Percentiles rank a stretch among this genome's conserved stretches.
phyloP scores from a whole-genome alignment of 2,113 vertebrate species.

The Nymphicus hollandicus region DNA sequence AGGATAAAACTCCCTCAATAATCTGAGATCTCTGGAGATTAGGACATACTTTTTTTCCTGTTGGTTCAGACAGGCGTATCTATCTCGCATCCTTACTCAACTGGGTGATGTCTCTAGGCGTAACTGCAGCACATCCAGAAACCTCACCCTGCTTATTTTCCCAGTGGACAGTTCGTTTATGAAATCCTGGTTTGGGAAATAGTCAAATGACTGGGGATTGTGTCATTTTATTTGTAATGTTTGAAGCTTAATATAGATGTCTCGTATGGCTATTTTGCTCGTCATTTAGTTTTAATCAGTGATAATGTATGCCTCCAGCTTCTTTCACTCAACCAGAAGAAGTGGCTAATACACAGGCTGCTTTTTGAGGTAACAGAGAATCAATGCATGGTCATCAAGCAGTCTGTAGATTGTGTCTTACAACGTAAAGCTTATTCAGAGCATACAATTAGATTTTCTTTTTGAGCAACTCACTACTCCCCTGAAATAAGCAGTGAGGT shows the following conservation, averaged over 20 bases:
- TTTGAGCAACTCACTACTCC: not conserved
- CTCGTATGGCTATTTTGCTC: not conserved
- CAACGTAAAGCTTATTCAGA: not conserved
- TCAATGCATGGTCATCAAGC: not conserved
- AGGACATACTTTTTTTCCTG: not conserved
- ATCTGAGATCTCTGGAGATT: not conserved
- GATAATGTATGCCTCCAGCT: not conserved
- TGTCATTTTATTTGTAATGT: not conserved
- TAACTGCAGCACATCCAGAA: not conserved
- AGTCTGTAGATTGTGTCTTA: not conserved
- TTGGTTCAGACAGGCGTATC: not conserved
- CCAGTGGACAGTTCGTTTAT: not conserved
- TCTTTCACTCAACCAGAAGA: not conserved
- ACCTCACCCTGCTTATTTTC: not conserved
- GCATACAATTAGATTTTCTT: not conserved
- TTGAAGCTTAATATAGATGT: not conserved
- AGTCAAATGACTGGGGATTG: not conserved
- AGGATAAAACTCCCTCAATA: not conserved
- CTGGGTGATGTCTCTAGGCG: not conserved
- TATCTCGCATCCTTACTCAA: not conserved
- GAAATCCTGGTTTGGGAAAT: constrained; percentile 20
- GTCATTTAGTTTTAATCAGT: not conserved
- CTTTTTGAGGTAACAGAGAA: not conserved
- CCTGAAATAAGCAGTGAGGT: not conserved
- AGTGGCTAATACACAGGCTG: not conserved